phyloP scores from a whole-genome alignment of 2,113 vertebrate species.

The Gymnorhina tibicen region DNA sequence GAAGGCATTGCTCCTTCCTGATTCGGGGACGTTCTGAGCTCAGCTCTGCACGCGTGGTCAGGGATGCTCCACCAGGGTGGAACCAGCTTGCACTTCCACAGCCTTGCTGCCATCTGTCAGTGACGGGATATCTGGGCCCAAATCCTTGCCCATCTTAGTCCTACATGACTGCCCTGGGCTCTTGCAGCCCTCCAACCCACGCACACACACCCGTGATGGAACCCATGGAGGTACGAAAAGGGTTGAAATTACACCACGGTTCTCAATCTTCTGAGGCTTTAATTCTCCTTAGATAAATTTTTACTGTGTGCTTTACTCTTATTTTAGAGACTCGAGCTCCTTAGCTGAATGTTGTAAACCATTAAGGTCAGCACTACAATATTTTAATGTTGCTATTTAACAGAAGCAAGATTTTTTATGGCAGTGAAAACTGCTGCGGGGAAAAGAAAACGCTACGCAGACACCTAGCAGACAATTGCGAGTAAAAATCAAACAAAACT shows the following conservation, averaged over 20 bases:
- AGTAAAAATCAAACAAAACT: conserved; percentile 40
- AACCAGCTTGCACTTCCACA: background rate
- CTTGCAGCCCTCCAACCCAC: fast-evolving
- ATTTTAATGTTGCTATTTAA: conserved; percentile 29
- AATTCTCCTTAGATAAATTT: background rate
- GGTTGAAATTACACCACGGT: background rate
- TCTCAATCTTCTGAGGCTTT: background rate
- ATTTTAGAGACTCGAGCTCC: background rate
- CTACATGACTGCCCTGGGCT: too few relatives aligned
- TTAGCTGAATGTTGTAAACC: background rate
- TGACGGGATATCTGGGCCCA: background rate
- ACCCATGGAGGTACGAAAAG: background rate
- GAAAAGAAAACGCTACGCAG: background rate
- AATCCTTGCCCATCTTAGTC: background rate
- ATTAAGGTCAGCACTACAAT: conserved; percentile 24
- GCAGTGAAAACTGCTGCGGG: background rate
- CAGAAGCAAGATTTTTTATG: conserved; percentile 17
- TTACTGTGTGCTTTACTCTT: background rate
- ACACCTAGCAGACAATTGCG: background rate
- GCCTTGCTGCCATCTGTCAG: background rate
- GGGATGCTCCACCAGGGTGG: background rate
- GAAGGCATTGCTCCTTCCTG: background rate
- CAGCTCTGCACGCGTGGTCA: fast-evolving
- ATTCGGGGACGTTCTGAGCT: fast-evolving
- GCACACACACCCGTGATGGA: fast-evolving